Base-by-base conservation (phyloP, 2,797 vertebrate species). In the Gymnodraco acuticeps region DNA sequence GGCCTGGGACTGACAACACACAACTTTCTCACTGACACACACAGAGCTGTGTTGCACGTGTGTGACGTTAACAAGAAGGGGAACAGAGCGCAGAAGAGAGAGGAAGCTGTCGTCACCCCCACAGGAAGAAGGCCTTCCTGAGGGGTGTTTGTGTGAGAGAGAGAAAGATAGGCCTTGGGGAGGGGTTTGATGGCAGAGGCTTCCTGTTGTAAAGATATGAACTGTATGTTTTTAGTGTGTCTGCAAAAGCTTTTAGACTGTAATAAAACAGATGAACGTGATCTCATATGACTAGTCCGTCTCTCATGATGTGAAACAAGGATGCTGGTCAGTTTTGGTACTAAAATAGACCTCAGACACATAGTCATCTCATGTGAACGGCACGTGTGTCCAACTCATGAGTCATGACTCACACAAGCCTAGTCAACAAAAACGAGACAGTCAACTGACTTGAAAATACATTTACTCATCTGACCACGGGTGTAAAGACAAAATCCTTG, bases 51-150 rank as follows among this genome's bases (percentile, higher is more conserved):
- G 58, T 45, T 59, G 20, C 70, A 81, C 14, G 33, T 56, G 70
- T 77, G 59, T 80, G 76, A 87, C 60, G 72, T 85, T 79, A 70
- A 61, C 82, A 48, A 83, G 62, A 82, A 89, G 76, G 65, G 81
- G 80, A 90, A 85, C 70, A 46, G 73, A 80, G 42, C 47, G 54
- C 3, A 7, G 48, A 68, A 73, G 56, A 72, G 76, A 88, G 76
- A 88, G 91, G 91, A 92, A 92, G 77, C 77, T 73, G 70, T 82
- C 82, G 82, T 92, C 90, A 88, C 70, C 75, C 63, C 60, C 61
- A 82, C 91, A 93, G 93, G 92, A 94, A 94, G 85, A 63, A 78
- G 80, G 87, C 91, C 89, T 90, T 89, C 88, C 80, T 72, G 20
- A 81, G 53, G 67, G 80, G 80, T 11, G 60, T 31, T 84, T 16